Conservation (phyloP, 2,113 vertebrate genomes). For the Sinocyclocheilus maitianheensis region DNA sequence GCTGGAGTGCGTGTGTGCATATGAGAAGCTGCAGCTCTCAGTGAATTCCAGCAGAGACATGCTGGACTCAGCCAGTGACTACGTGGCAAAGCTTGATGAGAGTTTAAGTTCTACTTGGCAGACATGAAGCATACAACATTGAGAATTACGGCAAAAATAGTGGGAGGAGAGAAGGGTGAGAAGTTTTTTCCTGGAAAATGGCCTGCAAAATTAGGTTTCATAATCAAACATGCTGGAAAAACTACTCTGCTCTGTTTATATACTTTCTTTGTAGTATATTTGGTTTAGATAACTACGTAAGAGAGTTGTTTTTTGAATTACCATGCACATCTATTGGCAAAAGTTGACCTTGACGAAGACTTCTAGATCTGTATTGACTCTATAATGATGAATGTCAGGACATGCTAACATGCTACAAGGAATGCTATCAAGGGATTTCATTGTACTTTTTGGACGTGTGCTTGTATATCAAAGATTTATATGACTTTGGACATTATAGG, state of each 20-base stretch:
- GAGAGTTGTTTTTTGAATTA: too few relatives aligned
- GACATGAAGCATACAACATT: constrained; percentile 29
- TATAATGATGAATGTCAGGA: not conserved
- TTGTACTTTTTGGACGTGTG: not conserved
- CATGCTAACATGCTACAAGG: not conserved
- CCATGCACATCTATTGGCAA: too few relatives aligned
- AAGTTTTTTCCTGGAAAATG: not conserved
- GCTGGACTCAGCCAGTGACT: constrained; percentile 55
- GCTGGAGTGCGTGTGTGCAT: constrained; percentile 29
- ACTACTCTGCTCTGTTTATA: too few relatives aligned
- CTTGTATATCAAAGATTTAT: not conserved
- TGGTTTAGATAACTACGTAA: too few relatives aligned
- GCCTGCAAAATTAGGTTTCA: constrained; percentile 15
- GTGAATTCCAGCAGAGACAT: constrained; percentile 57
- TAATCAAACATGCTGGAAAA: constrained; percentile 13
- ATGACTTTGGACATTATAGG: not conserved
- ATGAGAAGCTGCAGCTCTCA: constrained; percentile 19
- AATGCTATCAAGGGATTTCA: not conserved
- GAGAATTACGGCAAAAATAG: constrained; percentile 37
- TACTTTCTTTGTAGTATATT: too few relatives aligned
- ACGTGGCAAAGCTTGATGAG: constrained; percentile 61
- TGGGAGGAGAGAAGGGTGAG: constrained; percentile 1
- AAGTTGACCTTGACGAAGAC: too few relatives aligned
- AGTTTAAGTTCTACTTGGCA: constrained; percentile 59
- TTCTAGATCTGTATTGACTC: not conserved